These are phyloP conservation scores for Ennomos quercinarius DNA, from an alignment of 2,888 invertebrate genomes.

Conservation along the genomic window DNA sequence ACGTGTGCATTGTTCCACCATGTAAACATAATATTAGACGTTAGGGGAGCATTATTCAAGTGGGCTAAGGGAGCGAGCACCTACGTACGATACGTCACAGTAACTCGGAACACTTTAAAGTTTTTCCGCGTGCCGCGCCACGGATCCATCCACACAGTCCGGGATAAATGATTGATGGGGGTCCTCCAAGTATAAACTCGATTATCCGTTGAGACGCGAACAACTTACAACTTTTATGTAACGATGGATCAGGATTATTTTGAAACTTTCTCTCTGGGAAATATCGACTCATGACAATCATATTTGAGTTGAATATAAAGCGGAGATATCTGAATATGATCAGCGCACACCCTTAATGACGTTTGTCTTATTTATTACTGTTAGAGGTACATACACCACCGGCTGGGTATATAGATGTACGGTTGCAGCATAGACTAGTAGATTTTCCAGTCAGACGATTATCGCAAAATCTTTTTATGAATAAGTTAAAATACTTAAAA, in stretches of 20 bases:
- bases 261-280: conserved; percentile 72
- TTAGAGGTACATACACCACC: too few species aligned
- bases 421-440: too few species aligned
- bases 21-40: conserved; percentile 26
- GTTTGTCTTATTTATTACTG: too few species aligned
- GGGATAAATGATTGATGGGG: conserved; percentile 84
- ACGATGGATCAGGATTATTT: conserved; percentile 84
- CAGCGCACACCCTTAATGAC: neutral
- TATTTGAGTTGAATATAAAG: conserved; percentile 78
- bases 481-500: too few species aligned
- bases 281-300: conserved; percentile 82
- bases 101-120: conserved; percentile 79
- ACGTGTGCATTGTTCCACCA: conserved; percentile 20
- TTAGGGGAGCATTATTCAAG: conserved; percentile 48
- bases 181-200: conserved; percentile 84
- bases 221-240: conserved; percentile 85
- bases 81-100: conserved; percentile 70
- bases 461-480: too few species aligned
- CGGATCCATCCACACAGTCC: conserved; percentile 66
- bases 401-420: too few species aligned
- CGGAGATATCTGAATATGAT: conserved; percentile 16
- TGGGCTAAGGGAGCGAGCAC: conserved; percentile 52
- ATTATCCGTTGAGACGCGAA: conserved; percentile 85
- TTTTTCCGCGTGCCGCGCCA: conserved; percentile 70
- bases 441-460: too few species aligned